phyloP scores from a whole-genome alignment of 2,888 invertebrate genomes.

The Isoperla grammatica region DNA sequence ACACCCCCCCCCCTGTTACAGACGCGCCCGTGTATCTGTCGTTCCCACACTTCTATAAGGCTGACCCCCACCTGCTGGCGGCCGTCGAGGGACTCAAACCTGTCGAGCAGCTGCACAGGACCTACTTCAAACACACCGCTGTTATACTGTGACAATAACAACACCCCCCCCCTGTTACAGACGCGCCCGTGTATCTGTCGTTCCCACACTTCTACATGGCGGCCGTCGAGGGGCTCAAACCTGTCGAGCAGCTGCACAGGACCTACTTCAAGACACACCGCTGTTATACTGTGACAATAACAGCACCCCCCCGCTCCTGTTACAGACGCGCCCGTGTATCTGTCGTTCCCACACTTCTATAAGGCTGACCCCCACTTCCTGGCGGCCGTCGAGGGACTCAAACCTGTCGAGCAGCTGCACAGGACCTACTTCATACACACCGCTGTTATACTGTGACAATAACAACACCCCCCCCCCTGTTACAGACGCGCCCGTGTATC shows the following conservation, averaged over 20 bases:
- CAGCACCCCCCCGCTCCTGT: too few species aligned
- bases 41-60: conserved; percentile 83
- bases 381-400: conserved; percentile 63
- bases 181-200: conserved; percentile 83
- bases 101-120: conserved; percentile 60
- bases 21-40: conserved; percentile 84
- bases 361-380: conserved; percentile 66
- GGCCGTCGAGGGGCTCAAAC: conserved; percentile 76
- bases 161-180: too few species aligned
- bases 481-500: conserved; percentile 77
- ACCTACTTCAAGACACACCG: too few species aligned
- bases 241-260: too few species aligned
- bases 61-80: conserved; percentile 60
- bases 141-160: too few species aligned
- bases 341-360: conserved; percentile 87
- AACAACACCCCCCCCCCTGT: too few species aligned
- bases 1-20: too few species aligned
- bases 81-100: conserved; percentile 70
- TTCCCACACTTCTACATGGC: conserved; percentile 92
- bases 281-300: too few species aligned
- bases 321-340: too few species aligned
- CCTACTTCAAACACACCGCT: conserved; percentile 78
- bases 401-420: conserved; percentile 62
- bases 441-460: too few species aligned
- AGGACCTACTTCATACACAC: conserved; percentile 72